These are phyloP conservation scores for Eira barbara DNA, from an alignment of 2,113 vertebrate genomes.

Conservation along the genomic window DNA sequence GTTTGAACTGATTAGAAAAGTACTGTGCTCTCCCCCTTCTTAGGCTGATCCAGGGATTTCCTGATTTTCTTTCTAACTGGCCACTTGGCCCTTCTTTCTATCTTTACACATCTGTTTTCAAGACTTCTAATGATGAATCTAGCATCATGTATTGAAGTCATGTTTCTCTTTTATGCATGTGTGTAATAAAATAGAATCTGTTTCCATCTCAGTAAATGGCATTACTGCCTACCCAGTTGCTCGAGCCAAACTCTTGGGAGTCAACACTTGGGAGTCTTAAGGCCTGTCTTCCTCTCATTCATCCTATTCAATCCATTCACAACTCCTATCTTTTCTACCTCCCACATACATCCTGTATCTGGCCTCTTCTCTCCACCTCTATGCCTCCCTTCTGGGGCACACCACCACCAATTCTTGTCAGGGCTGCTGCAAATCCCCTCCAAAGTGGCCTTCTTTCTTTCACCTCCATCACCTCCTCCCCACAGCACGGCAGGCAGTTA, in stretches of 20 bases:
- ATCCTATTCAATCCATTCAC: neutral
- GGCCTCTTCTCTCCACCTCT: neutral
- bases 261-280: neutral
- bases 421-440: neutral
- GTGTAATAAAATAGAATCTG: neutral
- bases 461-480: neutral
- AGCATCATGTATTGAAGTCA: neutral
- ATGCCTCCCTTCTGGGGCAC: fast-evolving
- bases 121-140: neutral
- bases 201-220: neutral
- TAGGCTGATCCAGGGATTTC: neutral
- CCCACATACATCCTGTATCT: fast-evolving
- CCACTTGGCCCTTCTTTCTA: neutral
- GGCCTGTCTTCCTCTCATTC: neutral
- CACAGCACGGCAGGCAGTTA: neutral
- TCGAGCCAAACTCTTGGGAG: neutral
- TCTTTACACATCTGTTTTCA: neutral
- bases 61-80: neutral
- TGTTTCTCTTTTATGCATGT: neutral
- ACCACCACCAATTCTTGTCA: neutral
- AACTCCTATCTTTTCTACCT: neutral
- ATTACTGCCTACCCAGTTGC: neutral
- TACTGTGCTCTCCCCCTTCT: neutral
- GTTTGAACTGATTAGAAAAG: constrained; percentile 8
- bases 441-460: neutral